Percentiles rank a stretch among this genome's conserved stretches.
Evolutionary conservation across 2,888 invertebrate species (phyloP).

Genomic region (Epistrophe grossulariae): DNA sequence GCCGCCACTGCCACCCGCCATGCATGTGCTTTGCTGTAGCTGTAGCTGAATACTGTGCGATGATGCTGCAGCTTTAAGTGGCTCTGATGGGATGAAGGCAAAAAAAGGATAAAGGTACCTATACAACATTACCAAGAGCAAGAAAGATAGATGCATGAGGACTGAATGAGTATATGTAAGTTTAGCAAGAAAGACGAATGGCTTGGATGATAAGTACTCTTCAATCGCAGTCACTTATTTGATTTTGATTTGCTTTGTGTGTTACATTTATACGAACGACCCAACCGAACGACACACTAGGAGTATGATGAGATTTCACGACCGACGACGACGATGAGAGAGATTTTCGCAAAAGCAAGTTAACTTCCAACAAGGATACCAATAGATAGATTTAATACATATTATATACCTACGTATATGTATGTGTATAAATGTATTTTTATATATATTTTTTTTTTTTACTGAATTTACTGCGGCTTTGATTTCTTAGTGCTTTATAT

Average conservation of each 20-base stretch:
- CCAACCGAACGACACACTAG: neutral
- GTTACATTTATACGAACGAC: neutral
- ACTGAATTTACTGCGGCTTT: constrained; percentile 31
- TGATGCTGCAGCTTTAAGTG: constrained; percentile 51
- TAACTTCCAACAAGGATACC: constrained; percentile 27
- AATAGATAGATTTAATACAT: constrained; percentile 2
- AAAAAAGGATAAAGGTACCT: constrained; percentile 25
- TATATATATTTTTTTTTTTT: neutral
- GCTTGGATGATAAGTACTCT: constrained; percentile 66
- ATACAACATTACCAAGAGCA: neutral
- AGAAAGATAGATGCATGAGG: constrained; percentile 12
- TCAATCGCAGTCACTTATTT: constrained; percentile 75
- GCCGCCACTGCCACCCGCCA: constrained; percentile 8
- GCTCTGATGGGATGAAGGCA: constrained; percentile 29
- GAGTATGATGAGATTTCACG: constrained; percentile 10
- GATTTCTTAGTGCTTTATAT: constrained; percentile 24
- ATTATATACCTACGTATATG: neutral
- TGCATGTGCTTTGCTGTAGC: constrained; percentile 28
- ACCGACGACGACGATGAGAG: neutral
- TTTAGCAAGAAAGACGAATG: constrained; percentile 41
- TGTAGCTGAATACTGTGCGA: no score
- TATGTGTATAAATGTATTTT: neutral
- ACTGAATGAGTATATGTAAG: constrained; percentile 19
- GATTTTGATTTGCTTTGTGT: constrained; percentile 68
- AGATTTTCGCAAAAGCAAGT: constrained; percentile 35